Evolutionary conservation across 2,797 vertebrate species (phyloP), one percentile per base, ranked within the genome.

Genomic region (Intellagama lesueurii): DNA sequence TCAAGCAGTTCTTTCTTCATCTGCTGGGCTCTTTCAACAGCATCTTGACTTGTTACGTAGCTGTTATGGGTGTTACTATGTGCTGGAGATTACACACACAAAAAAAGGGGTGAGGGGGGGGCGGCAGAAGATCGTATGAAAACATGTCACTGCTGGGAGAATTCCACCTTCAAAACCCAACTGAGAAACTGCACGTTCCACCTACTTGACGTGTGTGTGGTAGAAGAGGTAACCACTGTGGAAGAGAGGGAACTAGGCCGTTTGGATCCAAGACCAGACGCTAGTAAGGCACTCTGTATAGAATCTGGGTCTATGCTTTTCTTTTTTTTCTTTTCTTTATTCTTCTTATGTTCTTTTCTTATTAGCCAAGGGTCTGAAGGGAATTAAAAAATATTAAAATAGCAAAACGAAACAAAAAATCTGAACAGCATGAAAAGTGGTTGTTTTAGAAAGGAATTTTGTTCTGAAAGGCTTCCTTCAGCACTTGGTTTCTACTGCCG

Each of bases 281-380:
- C 99, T 96, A 99, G 96, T 98, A 99, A 99, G 98, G 99, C 99
- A 98, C 99, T 99, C 96, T 99, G 99, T 97, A 99, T 99, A 40
- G 99, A 99, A 96, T 99, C 99, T 26, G 99, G 99, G 94, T 99
- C 99, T 87, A 99, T 98, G 60, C 98, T 98, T 96, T 97, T 98
- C 96, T 97, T 99, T 91, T 98, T 99, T 92, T 98, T 98, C 95
- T 98, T 99, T 90, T 99, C 98, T 94, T 99, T 99, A 88, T 95
- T 97, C 94, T 98, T 99, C 96, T 99, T 99, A 89, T 98, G 98
- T n/a, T 99, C 99, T 97, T 99, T 99, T 92, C 99, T 98, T 93
- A 99, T 98, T 64, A 99, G 96, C 99, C 99, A 99, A 0, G 99
- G 99, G 97, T 99, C 99, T 99, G 85, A 81, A 94, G 7, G 85